Base-by-base conservation (phyloP, 2,888 invertebrate species). In the Antitype chi region DNA sequence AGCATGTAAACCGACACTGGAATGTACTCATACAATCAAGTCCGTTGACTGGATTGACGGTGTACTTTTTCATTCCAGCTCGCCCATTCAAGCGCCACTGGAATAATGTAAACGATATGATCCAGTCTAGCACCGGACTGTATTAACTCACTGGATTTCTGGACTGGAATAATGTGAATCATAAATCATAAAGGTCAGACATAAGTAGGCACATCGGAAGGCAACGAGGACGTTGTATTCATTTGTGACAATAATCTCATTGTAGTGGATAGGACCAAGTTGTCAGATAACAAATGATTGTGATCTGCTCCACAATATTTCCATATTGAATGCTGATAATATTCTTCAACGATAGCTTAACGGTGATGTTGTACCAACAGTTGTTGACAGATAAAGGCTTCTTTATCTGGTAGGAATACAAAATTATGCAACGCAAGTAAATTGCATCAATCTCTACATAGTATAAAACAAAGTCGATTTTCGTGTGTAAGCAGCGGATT, bases 161-260 rank as follows among this genome's bases (percentile, higher is more conserved):
- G 43, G 43, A 11, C 43, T 11, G 43, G 43, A 47, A 47, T 11
- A 47, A 47, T 47, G 11, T 47, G 11, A 47, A 47, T 47, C 43
- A 2, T 69, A 70, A 77, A 68, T 64, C 32, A 47, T 53, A 77
- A 67, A 83, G 76, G 79, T 81, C 80, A 71, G 20, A 68, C 67
- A n/a, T 78, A 78, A 78, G 81, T 80, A 78, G 60, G 47, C 20
- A 70, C 63, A 73, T 76, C 63, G 70, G 74, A 70, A 78, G 60
- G n/a, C 60, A 43, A 20, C 74, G 77, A 78, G 76, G 81, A 67
- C 70, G 63, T 47, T 57, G 68, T 25, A 68, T 73, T 76, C 64
- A 78, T 68, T 62, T 76, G 73, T 74, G 63, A 77, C 78, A 86
- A 70, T 86, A 82, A 84, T 74, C 84, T 70, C 59, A 73, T 67